A percentile compares a stretch with the other conserved stretches of the same genome.
Evolutionary conservation across 2,888 invertebrate species (phyloP).

Genomic region (Ormyrus labotus): DNA sequence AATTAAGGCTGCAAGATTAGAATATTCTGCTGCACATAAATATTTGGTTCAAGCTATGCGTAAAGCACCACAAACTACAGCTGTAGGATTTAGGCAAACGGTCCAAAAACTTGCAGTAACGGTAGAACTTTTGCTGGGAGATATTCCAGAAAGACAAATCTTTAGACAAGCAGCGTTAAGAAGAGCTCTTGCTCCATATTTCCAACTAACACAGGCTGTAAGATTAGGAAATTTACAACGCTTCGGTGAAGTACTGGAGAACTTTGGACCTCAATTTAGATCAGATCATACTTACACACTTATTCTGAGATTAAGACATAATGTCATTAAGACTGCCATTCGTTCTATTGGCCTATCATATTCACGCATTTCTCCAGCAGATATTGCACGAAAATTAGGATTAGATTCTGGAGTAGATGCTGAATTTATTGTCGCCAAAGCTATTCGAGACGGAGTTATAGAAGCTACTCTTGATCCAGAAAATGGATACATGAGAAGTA

Average conservation of each 20-base stretch:
- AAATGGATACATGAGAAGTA: constrained; percentile 97
- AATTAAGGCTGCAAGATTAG: constrained; percentile 98
- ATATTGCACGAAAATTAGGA: constrained; percentile 95
- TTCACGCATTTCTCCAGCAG: constrained; percentile 95
- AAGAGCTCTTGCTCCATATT: constrained; percentile 94
- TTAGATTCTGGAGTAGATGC: constrained; percentile 98
- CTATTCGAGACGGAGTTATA: constrained; percentile 98
- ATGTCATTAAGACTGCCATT: constrained; percentile 99
- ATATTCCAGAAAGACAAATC: constrained; percentile 97
- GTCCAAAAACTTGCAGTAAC: constrained; percentile 96
- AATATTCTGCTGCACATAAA: constrained; percentile 98
- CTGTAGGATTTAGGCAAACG: constrained; percentile 99
- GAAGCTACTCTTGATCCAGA: constrained; percentile 98
- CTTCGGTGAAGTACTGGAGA: constrained; percentile 94
- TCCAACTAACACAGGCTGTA: constrained; percentile 97
- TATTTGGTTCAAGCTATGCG: constrained; percentile 95
- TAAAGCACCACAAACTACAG: constrained; percentile 98
- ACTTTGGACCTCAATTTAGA: constrained; percentile 94
- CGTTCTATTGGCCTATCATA: constrained; percentile 97
- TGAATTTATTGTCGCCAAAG: constrained; percentile 98
- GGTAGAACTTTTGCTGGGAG: constrained; percentile 95
- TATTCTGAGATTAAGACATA: constrained; percentile 96
- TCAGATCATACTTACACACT: constrained; percentile 96
- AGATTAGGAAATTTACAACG: constrained; percentile 95
- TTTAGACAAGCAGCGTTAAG: constrained; percentile 94